Evolutionary conservation across 2,113 vertebrate genomes (phyloP), one percentile per base, ranked within the genome.

Genomic region (Podarcis raffonei): DNA sequence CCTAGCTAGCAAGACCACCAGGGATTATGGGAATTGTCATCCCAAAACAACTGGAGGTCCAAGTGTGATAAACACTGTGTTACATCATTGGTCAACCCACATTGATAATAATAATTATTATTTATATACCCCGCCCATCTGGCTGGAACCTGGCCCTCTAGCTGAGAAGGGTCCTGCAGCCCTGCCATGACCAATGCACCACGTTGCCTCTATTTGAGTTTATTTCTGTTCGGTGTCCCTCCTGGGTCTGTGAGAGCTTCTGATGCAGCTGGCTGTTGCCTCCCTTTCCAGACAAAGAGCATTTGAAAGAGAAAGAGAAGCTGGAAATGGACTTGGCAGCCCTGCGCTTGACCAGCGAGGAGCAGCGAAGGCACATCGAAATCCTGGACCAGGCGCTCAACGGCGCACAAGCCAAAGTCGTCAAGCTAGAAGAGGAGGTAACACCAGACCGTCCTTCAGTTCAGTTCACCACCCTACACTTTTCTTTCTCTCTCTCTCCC

Each of bases 361-460:
- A 98, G 92, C 98, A 98, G 90, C 95, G 97, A 85, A 96, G 97
- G 68, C 97, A 98, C 94, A 97, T 98, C 0, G 97, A 98, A 91
- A 97, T 98, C 92, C 96, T 98, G 2, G 97, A 98, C 93, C 98
- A 98, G 95, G 98, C 97, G 20, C 91, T 98, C 74, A 98, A 95
- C 94, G 98, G 97, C 0, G 97, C 97, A 0, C 97, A 98, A 93
- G 97, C 97, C 94, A 97, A 97, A 82, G 97, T 97, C 92, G 96
- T 98, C 95, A 98, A 97, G 90, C 95, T 98, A 94, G 97, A 98
- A 93, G 97, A 98, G 90, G 98, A 98, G 98, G 98, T 98, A 92
- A 97, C 96, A 15, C 7, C 3, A 11, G 9, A 16, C 2, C 75
- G 69, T 1, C 25, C 3, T 87, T 91, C 4, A 16, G 87, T 87